phyloP scores from a whole-genome alignment of 2,888 invertebrate genomes.

The Uropetala carovei region DNA sequence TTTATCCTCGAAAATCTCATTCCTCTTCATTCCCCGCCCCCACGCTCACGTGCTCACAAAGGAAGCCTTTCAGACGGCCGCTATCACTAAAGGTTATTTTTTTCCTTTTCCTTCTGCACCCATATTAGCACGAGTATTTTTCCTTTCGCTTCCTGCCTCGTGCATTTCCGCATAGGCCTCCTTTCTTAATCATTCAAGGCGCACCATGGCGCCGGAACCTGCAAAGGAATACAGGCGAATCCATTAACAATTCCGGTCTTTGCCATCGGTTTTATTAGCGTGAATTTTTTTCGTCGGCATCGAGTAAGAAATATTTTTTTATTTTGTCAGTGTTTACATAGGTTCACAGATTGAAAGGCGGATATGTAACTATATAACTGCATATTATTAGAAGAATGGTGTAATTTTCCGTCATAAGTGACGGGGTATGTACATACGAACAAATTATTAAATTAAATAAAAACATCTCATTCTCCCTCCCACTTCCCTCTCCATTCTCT shows the following conservation, averaged over 20 bases:
- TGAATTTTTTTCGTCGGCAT: no score
- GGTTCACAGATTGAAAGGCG: no score
- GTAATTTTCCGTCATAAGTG: no score
- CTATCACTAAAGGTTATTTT: background rate
- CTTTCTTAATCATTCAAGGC: background rate
- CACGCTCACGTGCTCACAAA: background rate
- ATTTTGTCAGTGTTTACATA: no score
- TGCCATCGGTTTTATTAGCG: no score
- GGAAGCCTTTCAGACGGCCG: background rate
- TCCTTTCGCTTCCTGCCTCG: background rate
- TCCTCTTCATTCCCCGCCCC: background rate
- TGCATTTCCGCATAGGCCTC: background rate
- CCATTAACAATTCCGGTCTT: background rate
- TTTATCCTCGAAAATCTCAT: background rate
- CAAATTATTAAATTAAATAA: no score
- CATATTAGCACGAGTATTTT: background rate
- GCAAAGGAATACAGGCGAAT: background rate
- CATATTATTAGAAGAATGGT: no score
- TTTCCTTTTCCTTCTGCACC: background rate
- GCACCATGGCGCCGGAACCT: background rate
- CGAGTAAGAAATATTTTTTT: no score
- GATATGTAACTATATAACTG: no score
- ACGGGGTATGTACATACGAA: no score
- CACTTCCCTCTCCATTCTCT: no score
- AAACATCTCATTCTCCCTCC: no score